Percentiles rank a stretch among this genome's conserved stretches.
Evolutionary conservation across 2,888 invertebrate genomes (phyloP).

Genomic region (Ecliptopera silaceata): DNA sequence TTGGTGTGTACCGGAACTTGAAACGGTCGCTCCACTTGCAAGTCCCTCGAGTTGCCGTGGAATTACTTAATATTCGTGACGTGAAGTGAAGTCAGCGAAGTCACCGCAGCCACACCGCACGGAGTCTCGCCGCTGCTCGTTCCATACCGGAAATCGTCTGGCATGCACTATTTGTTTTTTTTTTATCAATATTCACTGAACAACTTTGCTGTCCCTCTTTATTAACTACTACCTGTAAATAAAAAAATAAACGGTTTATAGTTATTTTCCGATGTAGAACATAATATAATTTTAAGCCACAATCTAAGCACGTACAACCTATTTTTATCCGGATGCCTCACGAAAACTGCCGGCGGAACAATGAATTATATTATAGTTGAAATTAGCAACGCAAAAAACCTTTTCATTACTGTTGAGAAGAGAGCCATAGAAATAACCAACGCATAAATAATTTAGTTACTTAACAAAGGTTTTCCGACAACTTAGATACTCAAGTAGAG

Average conservation of each 20-base stretch:
- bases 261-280: not conserved
- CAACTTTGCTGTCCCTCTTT: not conserved
- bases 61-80: slow-evolving; percentile 60
- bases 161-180: slow-evolving; percentile 58
- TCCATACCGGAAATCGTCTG: slow-evolving; percentile 65
- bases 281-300: no score
- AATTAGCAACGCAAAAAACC: no score
- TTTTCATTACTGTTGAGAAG: no score
- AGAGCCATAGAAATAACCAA: no score
- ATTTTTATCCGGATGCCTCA: no score
- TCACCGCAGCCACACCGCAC: no score
- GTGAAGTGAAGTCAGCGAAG: slow-evolving; percentile 45
- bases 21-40: slow-evolving; percentile 48
- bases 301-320: no score
- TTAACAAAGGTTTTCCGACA: no score
- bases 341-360: no score
- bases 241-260: not conserved
- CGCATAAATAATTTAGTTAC: no score
- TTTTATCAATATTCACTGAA: slow-evolving; percentile 48
- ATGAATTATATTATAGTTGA: no score
- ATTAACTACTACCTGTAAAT: slow-evolving; percentile 3
- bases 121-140: slow-evolving; percentile 37
- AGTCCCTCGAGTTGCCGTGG: slow-evolving; percentile 43
- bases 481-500: no score
- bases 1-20: slow-evolving; percentile 30